Evolutionary conservation across 2,113 vertebrate genomes (phyloP), one percentile per base, ranked within the genome.

Genomic region (Chunga burmeisteri): DNA sequence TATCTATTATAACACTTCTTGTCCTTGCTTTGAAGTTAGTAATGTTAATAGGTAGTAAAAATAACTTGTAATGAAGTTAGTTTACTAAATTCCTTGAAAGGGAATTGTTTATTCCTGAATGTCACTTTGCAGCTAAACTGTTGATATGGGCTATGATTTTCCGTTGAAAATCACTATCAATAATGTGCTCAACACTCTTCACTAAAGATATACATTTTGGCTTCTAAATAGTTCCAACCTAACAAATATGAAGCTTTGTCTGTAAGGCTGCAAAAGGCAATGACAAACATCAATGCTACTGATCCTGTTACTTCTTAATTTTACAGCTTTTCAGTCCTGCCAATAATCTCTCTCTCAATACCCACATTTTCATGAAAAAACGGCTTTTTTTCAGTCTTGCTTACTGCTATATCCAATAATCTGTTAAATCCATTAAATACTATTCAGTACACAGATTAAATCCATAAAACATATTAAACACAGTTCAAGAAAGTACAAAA

Each of bases 141-240:
- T 59, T 58, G 53, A 44, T 36, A 86, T 4, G 21, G 15, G 20
- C 72, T 61, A 42, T 32, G 11, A 20, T 55, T 73, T 81, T 93
- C 29, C 23, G n/a, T 42, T 44, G 58, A 95, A 97, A 97, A 93
- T 95, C 82, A 61, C 81, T 91, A 89, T 79, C 75, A 97, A 68
- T 92, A 93, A 82, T 81, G 93, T 92, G 10, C 83, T 97, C 90
- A 94, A 91, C 93, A 83, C 65, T 66, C 72, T 92, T 94, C 91
- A 88, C 61, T 82, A 87, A 95, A 71, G 23, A 86, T 40, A 30
- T 1, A 75, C 42, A 86, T 58, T 96, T 91, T 88, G 73, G 71
- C 61, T 85, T 67, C 71, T 83, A 91, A 93, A 84, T 81, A 79
- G 59, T 91, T 95, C 50, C 5, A 94, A 75, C 12, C 67, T 42